Evolutionary conservation across 2,113 vertebrate genomes (phyloP).

Genomic region (Rhabdornis inornatus): DNA sequence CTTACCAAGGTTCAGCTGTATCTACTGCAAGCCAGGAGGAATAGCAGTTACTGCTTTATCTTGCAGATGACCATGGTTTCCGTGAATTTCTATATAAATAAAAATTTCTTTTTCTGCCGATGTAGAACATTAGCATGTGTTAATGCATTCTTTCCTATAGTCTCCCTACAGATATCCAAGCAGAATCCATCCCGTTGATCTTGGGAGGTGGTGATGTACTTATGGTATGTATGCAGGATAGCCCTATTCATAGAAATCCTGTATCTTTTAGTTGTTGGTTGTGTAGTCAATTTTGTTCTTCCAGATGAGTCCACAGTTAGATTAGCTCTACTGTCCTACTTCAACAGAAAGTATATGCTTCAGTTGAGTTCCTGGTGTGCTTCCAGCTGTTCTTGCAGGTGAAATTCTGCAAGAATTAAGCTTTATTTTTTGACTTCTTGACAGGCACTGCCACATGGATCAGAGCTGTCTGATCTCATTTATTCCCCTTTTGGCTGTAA

Average conservation of each 20-base stretch:
- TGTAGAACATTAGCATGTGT: background rate
- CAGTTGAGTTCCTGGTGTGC: background rate
- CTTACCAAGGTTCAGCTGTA: background rate
- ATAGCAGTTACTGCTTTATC: background rate
- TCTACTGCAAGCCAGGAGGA: background rate
- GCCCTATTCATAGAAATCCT: background rate
- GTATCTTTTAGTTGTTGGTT: background rate
- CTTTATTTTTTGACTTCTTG: background rate
- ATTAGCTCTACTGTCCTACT: background rate
- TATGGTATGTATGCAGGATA: conserved; percentile 83
- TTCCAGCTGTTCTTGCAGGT: background rate
- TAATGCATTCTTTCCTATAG: conserved; percentile 60
- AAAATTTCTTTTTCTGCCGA: background rate
- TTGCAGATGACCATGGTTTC: background rate
- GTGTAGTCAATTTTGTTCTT: background rate
- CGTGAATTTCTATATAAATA: background rate
- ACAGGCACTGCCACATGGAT: background rate
- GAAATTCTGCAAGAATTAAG: background rate
- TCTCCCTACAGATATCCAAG: conserved; percentile 96
- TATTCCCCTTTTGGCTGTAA: background rate
- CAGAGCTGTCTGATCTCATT: background rate
- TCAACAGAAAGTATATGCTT: background rate
- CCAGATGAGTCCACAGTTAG: background rate
- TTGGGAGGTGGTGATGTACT: conserved; percentile 96
- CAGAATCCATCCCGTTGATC: conserved; percentile 94